These are phyloP conservation scores for Actinia tenebrosa DNA, from an alignment of 64 coral and sea anemone species.

Conservation along the genomic window DNA sequence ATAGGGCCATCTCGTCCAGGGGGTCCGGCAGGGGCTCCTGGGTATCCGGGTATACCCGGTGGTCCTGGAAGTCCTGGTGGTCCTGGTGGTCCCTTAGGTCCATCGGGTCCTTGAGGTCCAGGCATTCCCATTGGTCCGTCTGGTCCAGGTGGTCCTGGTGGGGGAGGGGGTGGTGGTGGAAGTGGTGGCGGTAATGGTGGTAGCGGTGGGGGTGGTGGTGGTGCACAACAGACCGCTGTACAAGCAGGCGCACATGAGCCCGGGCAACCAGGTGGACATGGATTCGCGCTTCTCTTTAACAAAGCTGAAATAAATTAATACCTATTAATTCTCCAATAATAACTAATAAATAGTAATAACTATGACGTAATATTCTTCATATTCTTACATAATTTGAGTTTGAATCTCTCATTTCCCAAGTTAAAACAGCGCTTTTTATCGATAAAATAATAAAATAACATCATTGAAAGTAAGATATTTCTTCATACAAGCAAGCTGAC, in stretches of 20 bases:
- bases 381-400: neutral
- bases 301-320: neutral
- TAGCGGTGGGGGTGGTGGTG: conserved; percentile 55
- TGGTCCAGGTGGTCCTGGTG: conserved; percentile 74
- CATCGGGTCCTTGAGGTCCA: conserved; percentile 76
- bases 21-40: conserved; percentile 75
- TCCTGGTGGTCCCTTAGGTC: conserved; percentile 87
- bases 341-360: neutral
- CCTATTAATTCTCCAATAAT: neutral
- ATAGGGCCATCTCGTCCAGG: conserved; percentile 67
- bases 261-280: conserved; percentile 52
- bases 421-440: too few species aligned
- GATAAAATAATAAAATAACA: too few species aligned
- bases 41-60: conserved; percentile 71
- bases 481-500: too few species aligned
- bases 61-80: conserved; percentile 81
- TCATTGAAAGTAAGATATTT: too few species aligned
- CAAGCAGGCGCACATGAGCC: conserved; percentile 48
- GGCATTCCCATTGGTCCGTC: conserved; percentile 84
- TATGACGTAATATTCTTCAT: neutral
- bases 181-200: conserved; percentile 55
- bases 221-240: conserved; percentile 60
- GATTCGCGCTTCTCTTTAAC: conserved; percentile 52
- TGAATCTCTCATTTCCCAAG: neutral
- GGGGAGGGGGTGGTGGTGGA: conserved; percentile 67